Percentiles rank a stretch among this genome's conserved stretches.
These are phyloP conservation scores for Motacilla alba DNA, from an alignment of 2,113 vertebrate genomes.

Conservation along the genomic window DNA sequence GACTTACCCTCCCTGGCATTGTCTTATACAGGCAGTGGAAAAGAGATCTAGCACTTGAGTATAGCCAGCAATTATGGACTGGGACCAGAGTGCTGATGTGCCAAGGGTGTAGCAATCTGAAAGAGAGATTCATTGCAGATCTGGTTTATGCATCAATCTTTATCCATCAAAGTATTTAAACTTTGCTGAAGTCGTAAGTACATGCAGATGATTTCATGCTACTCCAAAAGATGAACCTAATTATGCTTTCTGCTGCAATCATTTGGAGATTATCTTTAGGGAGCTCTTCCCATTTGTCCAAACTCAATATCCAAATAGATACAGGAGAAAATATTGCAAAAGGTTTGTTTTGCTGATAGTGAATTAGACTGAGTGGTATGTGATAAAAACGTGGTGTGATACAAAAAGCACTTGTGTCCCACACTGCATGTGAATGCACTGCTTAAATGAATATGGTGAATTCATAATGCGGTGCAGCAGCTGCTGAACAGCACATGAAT, in stretches of 20 bases:
- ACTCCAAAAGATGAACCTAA: constrained; percentile 21
- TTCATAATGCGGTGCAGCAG: not conserved
- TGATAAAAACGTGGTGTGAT: not conserved
- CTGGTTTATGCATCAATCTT: not conserved
- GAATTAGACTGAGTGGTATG: not conserved
- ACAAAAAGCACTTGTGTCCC: not conserved
- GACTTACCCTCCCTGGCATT: not conserved
- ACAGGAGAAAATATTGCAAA: not conserved
- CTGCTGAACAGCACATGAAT: not conserved
- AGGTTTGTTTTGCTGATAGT: not conserved
- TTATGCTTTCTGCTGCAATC: constrained; percentile 16
- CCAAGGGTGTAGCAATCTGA: not conserved
- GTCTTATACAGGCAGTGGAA: not conserved
- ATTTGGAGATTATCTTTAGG: not conserved
- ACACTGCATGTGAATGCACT: not conserved
- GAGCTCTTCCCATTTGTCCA: not conserved
- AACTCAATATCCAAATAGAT: not conserved
- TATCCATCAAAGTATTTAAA: not conserved
- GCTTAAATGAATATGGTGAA: not conserved
- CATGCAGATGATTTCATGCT: constrained; percentile 27
- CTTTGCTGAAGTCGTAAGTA: not conserved
- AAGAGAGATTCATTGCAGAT: not conserved
- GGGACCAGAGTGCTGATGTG: not conserved
- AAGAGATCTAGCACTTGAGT: not conserved
- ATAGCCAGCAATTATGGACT: not conserved